Evolutionary conservation across 2,113 vertebrate genomes (phyloP), one percentile per base, ranked within the genome.

Genomic region (Chinchilla lanigera): DNA sequence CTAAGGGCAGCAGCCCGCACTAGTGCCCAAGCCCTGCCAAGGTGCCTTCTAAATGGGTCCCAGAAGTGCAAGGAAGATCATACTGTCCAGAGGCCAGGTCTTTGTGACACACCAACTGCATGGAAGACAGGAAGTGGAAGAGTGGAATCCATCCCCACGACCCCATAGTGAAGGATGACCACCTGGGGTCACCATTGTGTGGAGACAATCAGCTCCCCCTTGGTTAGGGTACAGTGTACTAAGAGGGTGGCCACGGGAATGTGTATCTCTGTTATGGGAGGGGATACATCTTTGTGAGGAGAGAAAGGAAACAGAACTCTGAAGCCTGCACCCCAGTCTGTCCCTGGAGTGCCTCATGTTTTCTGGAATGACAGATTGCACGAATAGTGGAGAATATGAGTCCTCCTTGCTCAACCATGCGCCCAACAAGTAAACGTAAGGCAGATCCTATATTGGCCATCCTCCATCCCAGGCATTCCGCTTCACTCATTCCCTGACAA

Each of bases 261-360:
- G 0, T 10, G 19, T 0, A n/a, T 33, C 22, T 73, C 7, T 17
- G 0, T 22, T 41, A 16, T 7, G 7, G 13, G 47, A 0, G 0
- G 73, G 30, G 54, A 4, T 6, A 52, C 33, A 4, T 30, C 63
- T 16, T 1, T 38, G 1, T 1, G 6, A 20, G 4, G 4, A 20
- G 6, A 14, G 41, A 5, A 9, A 33, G 41, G 12, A 35, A 52
- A 38, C 47, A 41, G 41, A 22, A 6, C 5, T 0, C 17, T 12
- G 28, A 63, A 17, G 58, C 9, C 33, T 35, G 35, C 33, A 4
- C 80, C 1, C 1, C 22, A 30, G 2, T 4, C 2, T 26, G 17
- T 26, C 60, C 60, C 56, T n/a, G 19, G 1, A 20, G n/a, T 16
- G 47, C n/a, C 4, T 78, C 26, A 8, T 50, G 81, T 47, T 26